A percentile compares a stretch with the other conserved stretches of the same genome.
Conservation (phyloP, 23 tunicate species). For the Ciona savignyi region DNA sequence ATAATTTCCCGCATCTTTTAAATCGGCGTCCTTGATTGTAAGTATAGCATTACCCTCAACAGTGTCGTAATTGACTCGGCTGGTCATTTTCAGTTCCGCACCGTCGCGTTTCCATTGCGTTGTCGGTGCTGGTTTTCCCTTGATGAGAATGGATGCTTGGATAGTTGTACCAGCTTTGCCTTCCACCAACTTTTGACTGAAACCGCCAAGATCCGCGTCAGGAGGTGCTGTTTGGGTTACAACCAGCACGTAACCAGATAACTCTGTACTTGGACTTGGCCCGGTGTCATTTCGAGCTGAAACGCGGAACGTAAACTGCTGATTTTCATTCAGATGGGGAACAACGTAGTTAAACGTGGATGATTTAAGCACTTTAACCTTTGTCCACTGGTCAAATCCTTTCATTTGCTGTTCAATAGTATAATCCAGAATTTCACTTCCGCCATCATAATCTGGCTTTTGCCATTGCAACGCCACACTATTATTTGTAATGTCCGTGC, state of each 20-base stretch:
- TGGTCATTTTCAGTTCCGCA: slow-evolving; percentile 15
- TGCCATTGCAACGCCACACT: slow-evolving; percentile 77
- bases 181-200: slow-evolving; percentile 23
- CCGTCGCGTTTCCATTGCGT: slow-evolving; percentile 26
- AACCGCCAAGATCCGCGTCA: slow-evolving; percentile 10
- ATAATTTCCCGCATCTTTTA: slow-evolving; percentile 39
- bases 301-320: slow-evolving; percentile 35
- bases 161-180: slow-evolving; percentile 37
- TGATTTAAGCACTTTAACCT: slow-evolving; percentile 34
- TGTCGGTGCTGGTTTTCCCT: slow-evolving; percentile 40
- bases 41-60: slow-evolving; percentile 4
- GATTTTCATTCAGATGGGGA: slow-evolving; percentile 30
- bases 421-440: slow-evolving; percentile 66
- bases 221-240: slow-evolving; percentile 49
- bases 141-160: slow-evolving; percentile 12
- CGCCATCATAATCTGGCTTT: slow-evolving; percentile 88
- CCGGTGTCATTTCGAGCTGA: slow-evolving; percentile 38
- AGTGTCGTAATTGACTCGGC: slow-evolving; percentile 25
- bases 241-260: slow-evolving; percentile 28
- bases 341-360: slow-evolving; percentile 10
- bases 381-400: slow-evolving; percentile 73
- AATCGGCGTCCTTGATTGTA: slow-evolving; percentile 31
- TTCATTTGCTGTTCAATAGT: slow-evolving; percentile 48
- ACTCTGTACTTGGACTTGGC: slow-evolving; percentile 5
- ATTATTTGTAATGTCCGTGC: slow-evolving; percentile 53